A percentile compares a stretch with the other conserved stretches of the same genome.
phyloP scores from a whole-genome alignment of 2,113 vertebrate genomes.

The Chaetops frenatus region DNA sequence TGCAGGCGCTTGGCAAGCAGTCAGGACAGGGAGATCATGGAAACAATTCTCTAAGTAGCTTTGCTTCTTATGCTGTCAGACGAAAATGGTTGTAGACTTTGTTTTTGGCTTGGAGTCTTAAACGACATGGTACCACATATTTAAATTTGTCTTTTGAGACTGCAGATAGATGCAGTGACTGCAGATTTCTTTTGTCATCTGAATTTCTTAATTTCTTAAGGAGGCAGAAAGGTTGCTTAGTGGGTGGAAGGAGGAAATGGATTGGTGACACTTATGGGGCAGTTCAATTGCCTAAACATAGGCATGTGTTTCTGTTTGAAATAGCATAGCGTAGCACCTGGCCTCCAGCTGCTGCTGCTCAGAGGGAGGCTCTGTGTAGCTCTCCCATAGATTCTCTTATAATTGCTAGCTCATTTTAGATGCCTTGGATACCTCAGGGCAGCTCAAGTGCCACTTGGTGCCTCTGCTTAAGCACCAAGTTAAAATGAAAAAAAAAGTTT shows the following conservation, averaged over 20 bases:
- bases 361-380: not conserved
- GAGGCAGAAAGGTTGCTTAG: not conserved
- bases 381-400: not conserved
- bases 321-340: not conserved
- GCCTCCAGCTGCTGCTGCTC: not conserved
- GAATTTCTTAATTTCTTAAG: not conserved
- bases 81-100: not conserved
- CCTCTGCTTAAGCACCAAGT: not conserved
- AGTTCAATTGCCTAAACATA: not conserved
- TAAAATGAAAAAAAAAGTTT: not conserved
- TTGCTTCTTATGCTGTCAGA: not conserved
- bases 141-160: not conserved
- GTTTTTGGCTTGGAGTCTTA: not conserved
- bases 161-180: not conserved
- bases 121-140: not conserved
- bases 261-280: rapidly evolving
- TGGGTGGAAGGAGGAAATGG: not conserved
- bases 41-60: not conserved
- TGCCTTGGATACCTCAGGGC: not conserved
- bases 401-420: not conserved
- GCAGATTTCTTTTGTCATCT: not conserved
- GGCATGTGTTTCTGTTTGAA: not conserved
- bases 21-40: not conserved
- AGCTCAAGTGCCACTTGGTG: not conserved
- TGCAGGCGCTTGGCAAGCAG: not conserved